phyloP scores from a whole-genome alignment of 2,113 vertebrate species.

The Gallinago jamesoni region DNA sequence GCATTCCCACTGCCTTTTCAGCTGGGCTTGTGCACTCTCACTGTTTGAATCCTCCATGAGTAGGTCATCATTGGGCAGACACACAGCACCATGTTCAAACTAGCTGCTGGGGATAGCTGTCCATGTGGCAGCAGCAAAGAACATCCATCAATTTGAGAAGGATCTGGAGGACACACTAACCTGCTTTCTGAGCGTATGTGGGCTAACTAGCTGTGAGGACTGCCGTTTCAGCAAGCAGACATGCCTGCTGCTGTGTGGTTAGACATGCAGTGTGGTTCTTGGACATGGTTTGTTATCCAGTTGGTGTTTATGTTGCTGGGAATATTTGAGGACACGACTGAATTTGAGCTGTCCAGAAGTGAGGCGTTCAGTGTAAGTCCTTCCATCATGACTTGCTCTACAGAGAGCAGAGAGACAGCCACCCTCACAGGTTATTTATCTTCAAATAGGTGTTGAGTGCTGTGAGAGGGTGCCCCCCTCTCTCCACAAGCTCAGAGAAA shows the following conservation, averaged over 20 bases:
- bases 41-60: neutral
- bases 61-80: neutral
- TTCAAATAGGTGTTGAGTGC: neutral
- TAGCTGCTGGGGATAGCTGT: neutral
- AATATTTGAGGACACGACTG: neutral
- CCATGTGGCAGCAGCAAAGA: neutral
- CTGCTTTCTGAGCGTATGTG: neutral
- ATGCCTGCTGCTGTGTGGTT: neutral
- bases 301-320: neutral
- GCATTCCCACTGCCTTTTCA: neutral
- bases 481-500: neutral
- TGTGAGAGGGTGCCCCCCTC: neutral
- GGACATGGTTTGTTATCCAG: neutral
- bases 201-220: neutral
- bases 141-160: neutral
- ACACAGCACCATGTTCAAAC: neutral
- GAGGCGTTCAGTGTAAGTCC: neutral
- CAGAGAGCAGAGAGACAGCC: neutral
- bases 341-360: neutral
- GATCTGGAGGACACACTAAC: neutral
- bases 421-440: neutral
- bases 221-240: neutral
- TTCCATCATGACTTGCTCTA: neutral
- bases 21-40: neutral
- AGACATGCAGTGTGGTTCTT: neutral